A percentile compares a stretch with the other conserved stretches of the same genome.
Evolutionary conservation across 2,888 invertebrate genomes (phyloP).

Genomic region (Chouioia cunea): DNA sequence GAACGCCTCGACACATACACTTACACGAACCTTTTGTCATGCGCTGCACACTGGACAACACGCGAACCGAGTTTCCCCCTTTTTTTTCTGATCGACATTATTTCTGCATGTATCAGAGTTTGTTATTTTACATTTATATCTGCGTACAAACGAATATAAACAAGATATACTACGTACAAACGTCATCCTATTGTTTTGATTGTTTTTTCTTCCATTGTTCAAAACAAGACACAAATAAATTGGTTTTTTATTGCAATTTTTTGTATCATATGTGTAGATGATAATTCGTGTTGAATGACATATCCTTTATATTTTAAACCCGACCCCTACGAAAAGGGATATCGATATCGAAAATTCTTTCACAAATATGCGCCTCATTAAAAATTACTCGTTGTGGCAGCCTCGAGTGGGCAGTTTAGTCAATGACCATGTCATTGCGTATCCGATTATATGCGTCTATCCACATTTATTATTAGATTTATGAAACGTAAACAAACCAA

Average conservation of each 20-base stretch:
- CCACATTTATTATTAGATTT: slow-evolving; percentile 25
- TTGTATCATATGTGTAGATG: slow-evolving; percentile 63
- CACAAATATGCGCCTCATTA: slow-evolving; percentile 26
- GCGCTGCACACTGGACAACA: no score
- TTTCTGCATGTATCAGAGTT: background rate
- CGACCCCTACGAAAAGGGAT: slow-evolving; percentile 68
- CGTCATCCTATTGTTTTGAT: slow-evolving; percentile 12
- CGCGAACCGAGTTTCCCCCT: background rate
- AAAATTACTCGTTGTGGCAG: slow-evolving; percentile 51
- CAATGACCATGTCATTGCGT: slow-evolving; percentile 64
- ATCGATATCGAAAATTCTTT: slow-evolving; percentile 56
- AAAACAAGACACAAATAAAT: slow-evolving; percentile 43
- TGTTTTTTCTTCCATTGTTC: slow-evolving; percentile 11
- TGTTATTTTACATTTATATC: background rate
- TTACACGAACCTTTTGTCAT: slow-evolving; percentile 4
- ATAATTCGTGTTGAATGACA: slow-evolving; percentile 64
- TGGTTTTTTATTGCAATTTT: slow-evolving; percentile 45
- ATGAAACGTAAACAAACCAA: slow-evolving; percentile 49
- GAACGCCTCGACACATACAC: background rate
- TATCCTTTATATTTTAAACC: slow-evolving; percentile 58
- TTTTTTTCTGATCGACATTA: background rate
- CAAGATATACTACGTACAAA: background rate
- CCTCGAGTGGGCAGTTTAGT: slow-evolving; percentile 65
- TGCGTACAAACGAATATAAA: slow-evolving; percentile 1
- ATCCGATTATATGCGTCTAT: slow-evolving; percentile 4